Conservation (phyloP, 1,140 invertebrate genomes). For the Leguminivora glycinivorella region DNA sequence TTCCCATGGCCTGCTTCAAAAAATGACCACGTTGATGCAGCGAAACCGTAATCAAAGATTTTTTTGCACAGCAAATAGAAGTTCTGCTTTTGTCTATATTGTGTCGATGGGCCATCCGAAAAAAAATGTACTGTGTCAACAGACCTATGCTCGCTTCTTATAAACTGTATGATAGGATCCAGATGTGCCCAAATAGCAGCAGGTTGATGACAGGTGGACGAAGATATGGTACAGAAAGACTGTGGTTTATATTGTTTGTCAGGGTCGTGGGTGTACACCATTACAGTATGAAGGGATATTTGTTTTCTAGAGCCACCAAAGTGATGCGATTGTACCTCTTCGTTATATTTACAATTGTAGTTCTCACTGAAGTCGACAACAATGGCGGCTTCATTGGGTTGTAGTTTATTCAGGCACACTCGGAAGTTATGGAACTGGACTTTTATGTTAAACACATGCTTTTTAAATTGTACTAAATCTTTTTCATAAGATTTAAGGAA, state of each 20-base stretch:
- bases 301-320: constrained; percentile 47
- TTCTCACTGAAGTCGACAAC: constrained; percentile 45
- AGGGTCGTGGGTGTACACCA: constrained; percentile 34
- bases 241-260: constrained; percentile 19
- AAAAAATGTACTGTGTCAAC: constrained; percentile 40
- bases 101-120: constrained; percentile 44
- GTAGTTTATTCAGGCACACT: constrained; percentile 3
- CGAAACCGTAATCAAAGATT: constrained; percentile 34
- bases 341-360: constrained; percentile 46
- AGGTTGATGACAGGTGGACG: constrained; percentile 31
- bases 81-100: constrained; percentile 42
- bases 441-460: constrained; percentile 31
- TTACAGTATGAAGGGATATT: constrained; percentile 44
- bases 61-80: constrained; percentile 32
- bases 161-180: constrained; percentile 30
- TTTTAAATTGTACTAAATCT: constrained; percentile 7
- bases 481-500: background rate
- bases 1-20: constrained; percentile 40
- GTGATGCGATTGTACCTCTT: constrained; percentile 44
- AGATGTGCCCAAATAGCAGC: constrained; percentile 40
- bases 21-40: constrained; percentile 33
- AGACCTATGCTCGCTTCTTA: background rate
- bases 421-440: constrained; percentile 18
- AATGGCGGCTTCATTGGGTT: constrained; percentile 29
- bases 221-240: constrained; percentile 34